These are phyloP conservation scores for Halichoerus grypus DNA, from an alignment of 2,113 vertebrate species.

Conservation along the genomic window DNA sequence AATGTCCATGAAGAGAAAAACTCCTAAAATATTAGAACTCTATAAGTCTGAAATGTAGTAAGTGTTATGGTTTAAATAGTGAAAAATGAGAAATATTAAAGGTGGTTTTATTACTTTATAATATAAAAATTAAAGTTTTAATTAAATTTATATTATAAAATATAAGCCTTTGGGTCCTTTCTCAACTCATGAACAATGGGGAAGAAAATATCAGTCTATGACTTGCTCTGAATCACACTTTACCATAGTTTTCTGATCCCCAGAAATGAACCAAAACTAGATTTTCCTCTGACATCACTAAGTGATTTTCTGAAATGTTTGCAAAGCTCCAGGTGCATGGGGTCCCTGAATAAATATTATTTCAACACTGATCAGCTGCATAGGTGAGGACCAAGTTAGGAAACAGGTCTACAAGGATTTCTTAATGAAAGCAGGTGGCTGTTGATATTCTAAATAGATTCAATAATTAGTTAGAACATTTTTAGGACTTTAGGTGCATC, in stretches of 20 bases:
- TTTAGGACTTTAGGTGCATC: constrained; percentile 69
- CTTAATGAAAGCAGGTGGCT: constrained; percentile 78
- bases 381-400: constrained; percentile 68
- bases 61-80: not conserved
- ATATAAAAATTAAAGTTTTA: not conserved
- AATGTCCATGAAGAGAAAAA: not conserved
- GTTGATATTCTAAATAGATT: constrained; percentile 76
- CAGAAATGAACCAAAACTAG: not conserved
- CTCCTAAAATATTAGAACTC: constrained; percentile 15
- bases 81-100: not conserved
- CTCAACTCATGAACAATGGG: not conserved
- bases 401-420: constrained; percentile 69
- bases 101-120: constrained; percentile 46
- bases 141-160: constrained; percentile 48
- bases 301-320: constrained; percentile 55
- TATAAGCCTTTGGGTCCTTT: not conserved
- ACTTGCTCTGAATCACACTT: not conserved
- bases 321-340: constrained; percentile 52
- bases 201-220: not conserved
- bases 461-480: constrained; percentile 73
- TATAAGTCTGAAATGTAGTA: not conserved
- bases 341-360: constrained; percentile 71
- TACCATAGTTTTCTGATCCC: not conserved
- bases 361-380: constrained; percentile 67
- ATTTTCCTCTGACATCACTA: constrained; percentile 1